Base-by-base conservation (phyloP, 2,113 vertebrate species). In the Gila orcuttii region DNA sequence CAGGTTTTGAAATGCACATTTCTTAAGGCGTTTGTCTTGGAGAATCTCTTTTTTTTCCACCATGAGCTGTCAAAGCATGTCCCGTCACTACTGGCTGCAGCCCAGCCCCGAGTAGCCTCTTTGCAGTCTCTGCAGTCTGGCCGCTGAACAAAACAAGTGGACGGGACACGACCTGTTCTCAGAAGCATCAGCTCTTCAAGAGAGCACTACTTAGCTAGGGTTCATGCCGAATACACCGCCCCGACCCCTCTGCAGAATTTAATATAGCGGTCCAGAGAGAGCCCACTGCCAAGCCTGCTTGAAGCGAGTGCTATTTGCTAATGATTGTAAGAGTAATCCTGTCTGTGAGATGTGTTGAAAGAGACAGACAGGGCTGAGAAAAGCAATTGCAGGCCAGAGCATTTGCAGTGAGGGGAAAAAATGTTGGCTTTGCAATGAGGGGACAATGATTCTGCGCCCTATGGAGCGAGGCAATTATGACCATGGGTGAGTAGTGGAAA, bases 231-330 rank as follows among this genome's bases (percentile, higher is more conserved):
- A 83, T 50, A 23, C 15, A 69, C 25, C 62, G 28, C 25, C 81
- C 19, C n/a, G 6, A n/a, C 45, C 75, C 60, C 23, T 50, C 73
- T 12, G 60, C 83, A 85, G 59, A 52, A 45, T 57, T 79, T 71
- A 79, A 78, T 79, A 71, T 71, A 79, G 52, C 39, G 11, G 28
- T 79, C 77, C 83, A 66, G 42, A 33, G 62, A 33, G 79, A 21
- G 45, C 45, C 60, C 3, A 62, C 52, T 23, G 36, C 81, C 76
- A 17, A 19, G 86, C 89, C 90, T 91, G 12, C 47, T 52, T 82
- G 90, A 86, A 90, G 89, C 87, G 84, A 79, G 84, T 71, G 64
- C 47, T 59, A 45, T 85, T 85, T 59, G 75, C 50, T 83, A 83
- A 83, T 73, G 81, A 83, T 73, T 83, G 81, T 83, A 83, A 73